These are phyloP conservation scores for Eubucco bourcierii DNA, from an alignment of 2,113 vertebrate species.

Conservation along the genomic window DNA sequence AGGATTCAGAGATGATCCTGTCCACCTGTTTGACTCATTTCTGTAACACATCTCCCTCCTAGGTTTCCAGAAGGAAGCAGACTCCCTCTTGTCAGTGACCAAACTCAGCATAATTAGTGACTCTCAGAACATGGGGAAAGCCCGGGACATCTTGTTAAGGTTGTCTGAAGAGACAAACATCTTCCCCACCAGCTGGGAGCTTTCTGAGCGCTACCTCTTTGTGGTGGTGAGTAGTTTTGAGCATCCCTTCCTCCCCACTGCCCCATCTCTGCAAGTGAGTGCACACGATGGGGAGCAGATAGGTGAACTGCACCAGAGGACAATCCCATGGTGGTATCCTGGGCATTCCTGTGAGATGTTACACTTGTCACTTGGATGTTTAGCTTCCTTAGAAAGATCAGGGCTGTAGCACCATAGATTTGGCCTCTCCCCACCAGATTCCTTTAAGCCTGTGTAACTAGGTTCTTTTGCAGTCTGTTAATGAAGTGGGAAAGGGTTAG, in stretches of 20 bases:
- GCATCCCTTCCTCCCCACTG: rapidly evolving
- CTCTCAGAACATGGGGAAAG: conserved; percentile 79
- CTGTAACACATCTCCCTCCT: not conserved
- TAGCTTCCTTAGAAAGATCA: not conserved
- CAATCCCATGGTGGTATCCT: not conserved
- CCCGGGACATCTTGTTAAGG: conserved; percentile 79
- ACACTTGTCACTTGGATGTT: not conserved
- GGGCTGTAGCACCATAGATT: not conserved
- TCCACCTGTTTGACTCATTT: not conserved
- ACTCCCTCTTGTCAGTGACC: conserved; percentile 85
- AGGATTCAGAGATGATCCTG: not conserved
- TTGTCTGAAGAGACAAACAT: conserved; percentile 86
- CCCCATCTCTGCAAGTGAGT: not conserved
- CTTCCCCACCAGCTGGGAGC: conserved; percentile 81
- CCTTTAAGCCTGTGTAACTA: not conserved
- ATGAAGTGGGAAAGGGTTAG: not conserved
- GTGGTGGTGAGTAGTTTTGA: conserved; percentile 80
- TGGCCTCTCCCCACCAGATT: not conserved
- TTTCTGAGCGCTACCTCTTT: conserved; percentile 83
- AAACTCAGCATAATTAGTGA: conserved; percentile 81
- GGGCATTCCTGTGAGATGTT: not conserved
- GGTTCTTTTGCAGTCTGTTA: not conserved
- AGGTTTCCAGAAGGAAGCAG: conserved; percentile 92
- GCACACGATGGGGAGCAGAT: rapidly evolving
- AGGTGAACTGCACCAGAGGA: not conserved